A percentile compares a stretch with the other conserved stretches of the same genome.
These are phyloP conservation scores for Brachypterus glaber DNA, from an alignment of 2,888 invertebrate genomes.

Conservation along the genomic window DNA sequence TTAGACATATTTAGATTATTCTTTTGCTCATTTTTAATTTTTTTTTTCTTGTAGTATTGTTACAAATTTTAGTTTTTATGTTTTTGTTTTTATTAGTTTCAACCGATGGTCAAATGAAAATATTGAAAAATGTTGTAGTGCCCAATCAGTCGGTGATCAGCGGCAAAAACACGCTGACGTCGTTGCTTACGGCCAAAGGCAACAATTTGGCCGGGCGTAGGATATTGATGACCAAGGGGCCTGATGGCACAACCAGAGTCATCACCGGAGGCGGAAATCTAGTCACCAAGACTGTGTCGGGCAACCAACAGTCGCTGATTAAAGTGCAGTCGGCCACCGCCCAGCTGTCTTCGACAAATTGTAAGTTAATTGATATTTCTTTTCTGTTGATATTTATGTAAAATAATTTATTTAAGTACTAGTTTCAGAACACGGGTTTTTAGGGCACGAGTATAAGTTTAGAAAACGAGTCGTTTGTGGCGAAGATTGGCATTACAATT, in stretches of 20 bases:
- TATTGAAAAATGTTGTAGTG: conserved; percentile 56
- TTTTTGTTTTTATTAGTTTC: conserved; percentile 24
- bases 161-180: conserved; percentile 58
- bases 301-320: conserved; percentile 41
- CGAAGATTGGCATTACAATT: too few relatives aligned
- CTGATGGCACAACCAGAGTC: conserved; percentile 57
- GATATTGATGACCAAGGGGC: conserved; percentile 68
- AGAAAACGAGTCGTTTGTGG: too few relatives aligned
- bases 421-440: too few relatives aligned
- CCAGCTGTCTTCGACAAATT: too few relatives aligned
- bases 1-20: conserved; percentile 7
- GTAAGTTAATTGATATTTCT: neutral
- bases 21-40: conserved; percentile 6
- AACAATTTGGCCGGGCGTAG: conserved; percentile 58
- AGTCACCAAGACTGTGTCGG: conserved; percentile 42
- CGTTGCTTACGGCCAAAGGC: conserved; percentile 51
- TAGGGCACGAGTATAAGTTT: too few relatives aligned
- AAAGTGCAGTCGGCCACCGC: conserved; percentile 40
- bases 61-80: conserved; percentile 6
- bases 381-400: too few relatives aligned
- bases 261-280: conserved; percentile 50
- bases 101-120: conserved; percentile 53
- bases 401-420: too few relatives aligned
- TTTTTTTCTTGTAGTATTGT: conserved; percentile 6
- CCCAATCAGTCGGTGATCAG: conserved; percentile 44